Evolutionary conservation across 2,797 vertebrate species (phyloP).

Genomic region (Sebastes variabilis): DNA sequence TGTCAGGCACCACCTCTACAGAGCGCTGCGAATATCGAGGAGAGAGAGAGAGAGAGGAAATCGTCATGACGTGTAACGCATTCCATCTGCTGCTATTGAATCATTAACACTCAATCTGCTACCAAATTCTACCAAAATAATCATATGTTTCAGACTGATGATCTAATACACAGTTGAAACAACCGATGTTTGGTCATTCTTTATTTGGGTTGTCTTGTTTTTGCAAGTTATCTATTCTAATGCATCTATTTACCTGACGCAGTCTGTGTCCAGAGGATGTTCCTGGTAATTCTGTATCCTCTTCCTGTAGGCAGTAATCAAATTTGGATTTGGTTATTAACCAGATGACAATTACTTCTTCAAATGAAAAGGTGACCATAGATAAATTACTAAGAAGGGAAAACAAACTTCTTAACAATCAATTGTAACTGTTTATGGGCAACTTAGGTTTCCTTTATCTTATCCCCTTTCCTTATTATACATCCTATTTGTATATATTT

Average conservation of each 20-base stretch:
- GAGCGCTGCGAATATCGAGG: constrained; percentile 51
- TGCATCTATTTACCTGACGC: constrained; percentile 75
- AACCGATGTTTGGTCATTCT: not conserved
- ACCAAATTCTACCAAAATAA: not conserved
- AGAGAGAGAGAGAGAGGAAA: constrained; percentile 32
- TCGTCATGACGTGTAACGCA: not conserved
- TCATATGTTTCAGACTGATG: not conserved
- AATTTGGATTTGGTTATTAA: not conserved
- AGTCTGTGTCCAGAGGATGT: constrained; percentile 81
- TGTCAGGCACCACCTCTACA: constrained; percentile 81
- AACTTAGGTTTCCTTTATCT: not conserved
- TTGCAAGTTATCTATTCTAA: not conserved
- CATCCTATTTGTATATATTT: not conserved
- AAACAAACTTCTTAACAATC: not conserved
- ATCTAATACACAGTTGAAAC: not conserved
- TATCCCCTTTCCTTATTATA: not conserved
- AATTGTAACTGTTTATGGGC: not conserved
- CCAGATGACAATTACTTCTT: not conserved
- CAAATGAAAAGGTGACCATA: not conserved
- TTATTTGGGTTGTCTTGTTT: not conserved
- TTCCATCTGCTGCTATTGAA: not conserved
- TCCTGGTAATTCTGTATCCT: constrained; percentile 81
- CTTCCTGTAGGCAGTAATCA: constrained; percentile 69
- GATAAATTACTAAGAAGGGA: not conserved
- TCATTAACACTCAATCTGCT: not conserved